Evolutionary conservation across 2,113 vertebrate genomes (phyloP).

Genomic region (Nicator chloris): DNA sequence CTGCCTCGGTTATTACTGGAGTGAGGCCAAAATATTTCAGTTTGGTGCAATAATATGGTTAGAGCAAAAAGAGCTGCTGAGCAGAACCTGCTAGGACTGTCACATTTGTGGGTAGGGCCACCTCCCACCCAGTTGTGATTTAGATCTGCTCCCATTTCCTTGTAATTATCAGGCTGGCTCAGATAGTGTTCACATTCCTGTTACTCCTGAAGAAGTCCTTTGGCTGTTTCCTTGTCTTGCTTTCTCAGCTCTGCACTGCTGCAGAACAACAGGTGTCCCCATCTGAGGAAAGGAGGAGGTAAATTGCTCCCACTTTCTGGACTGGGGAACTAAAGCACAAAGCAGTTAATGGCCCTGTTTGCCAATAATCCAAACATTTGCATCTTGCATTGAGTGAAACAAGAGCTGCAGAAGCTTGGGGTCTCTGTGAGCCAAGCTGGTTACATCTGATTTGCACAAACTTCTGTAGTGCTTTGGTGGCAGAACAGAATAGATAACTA

Average conservation of each 20-base stretch:
- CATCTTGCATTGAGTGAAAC: not conserved
- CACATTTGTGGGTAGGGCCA: not conserved
- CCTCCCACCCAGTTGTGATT: not conserved
- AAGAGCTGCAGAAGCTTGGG: not conserved
- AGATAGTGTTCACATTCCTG: not conserved
- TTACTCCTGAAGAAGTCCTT: not conserved
- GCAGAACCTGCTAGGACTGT: not conserved
- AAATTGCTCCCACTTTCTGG: not conserved
- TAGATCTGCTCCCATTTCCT: not conserved
- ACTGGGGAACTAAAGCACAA: not conserved
- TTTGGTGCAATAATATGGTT: constrained; percentile 7
- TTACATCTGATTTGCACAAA: not conserved
- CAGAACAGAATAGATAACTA: not conserved
- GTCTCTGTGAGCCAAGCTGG: not conserved
- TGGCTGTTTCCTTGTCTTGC: not conserved
- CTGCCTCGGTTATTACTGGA: not conserved
- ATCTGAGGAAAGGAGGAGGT: not conserved
- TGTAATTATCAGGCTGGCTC: not conserved
- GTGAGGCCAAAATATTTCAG: not conserved
- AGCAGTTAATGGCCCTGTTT: not conserved
- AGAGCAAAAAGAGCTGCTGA: not conserved
- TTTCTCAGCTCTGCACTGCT: not conserved
- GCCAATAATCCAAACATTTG: not conserved
- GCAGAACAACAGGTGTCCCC: not conserved
- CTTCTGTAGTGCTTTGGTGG: not conserved